Conservation (phyloP, 2,888 invertebrate species). For the Choreutis nemorana region DNA sequence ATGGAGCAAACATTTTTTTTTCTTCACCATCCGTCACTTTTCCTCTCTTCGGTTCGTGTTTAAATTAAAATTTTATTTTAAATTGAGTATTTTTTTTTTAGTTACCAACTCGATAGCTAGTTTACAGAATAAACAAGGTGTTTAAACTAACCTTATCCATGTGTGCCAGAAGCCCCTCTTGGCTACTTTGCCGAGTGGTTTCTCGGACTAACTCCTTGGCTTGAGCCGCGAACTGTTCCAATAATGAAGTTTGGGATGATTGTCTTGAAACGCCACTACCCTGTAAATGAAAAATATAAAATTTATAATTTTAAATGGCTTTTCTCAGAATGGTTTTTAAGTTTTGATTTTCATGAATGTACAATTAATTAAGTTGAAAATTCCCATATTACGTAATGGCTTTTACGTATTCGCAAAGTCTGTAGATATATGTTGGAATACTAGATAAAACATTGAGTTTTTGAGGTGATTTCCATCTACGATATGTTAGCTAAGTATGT, state of each 20-base stretch:
- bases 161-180: constrained; percentile 86
- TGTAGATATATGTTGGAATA: no score
- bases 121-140: neutral
- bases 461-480: no score
- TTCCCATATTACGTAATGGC: no score
- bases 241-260: constrained; percentile 82
- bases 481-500: no score
- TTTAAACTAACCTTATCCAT: constrained; percentile 83
- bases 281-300: constrained; percentile 17
- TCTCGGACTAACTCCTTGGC: constrained; percentile 90
- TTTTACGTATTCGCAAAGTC: no score
- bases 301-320: no score
- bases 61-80: no score
- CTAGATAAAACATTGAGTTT: no score
- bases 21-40: constrained; percentile 80
- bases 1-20: constrained; percentile 77
- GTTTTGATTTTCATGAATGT: no score
- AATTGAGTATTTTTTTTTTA: constrained; percentile 4
- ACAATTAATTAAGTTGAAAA: no score
- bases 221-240: constrained; percentile 88
- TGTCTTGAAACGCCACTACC: constrained; percentile 69
- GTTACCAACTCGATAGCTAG: neutral
- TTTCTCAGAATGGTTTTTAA: constrained; percentile 2
- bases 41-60: constrained; percentile 75
- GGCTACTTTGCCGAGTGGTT: constrained; percentile 87